Conservation (phyloP, 2,888 invertebrate genomes). For the Ormyrus pomaceus region DNA sequence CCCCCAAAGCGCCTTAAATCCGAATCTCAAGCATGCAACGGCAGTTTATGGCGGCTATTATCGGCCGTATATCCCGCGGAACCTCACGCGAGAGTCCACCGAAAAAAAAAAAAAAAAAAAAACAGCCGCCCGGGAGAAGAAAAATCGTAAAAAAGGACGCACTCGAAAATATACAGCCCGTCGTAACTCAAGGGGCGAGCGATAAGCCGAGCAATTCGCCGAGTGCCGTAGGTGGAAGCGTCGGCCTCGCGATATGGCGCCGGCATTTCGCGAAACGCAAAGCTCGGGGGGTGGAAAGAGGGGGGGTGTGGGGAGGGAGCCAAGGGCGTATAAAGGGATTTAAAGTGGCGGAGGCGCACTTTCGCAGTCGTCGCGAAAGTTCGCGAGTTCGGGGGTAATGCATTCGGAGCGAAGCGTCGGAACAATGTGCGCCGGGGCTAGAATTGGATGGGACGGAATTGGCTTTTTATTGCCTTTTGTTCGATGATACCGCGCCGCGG, state of each 20-base stretch:
- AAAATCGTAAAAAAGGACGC: not conserved
- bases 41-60: constrained; percentile 27
- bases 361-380: constrained; percentile 41
- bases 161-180: constrained; percentile 34
- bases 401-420: constrained; percentile 21
- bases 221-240: constrained; percentile 26
- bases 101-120: not conserved
- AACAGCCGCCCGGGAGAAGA: not conserved
- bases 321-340: constrained; percentile 51
- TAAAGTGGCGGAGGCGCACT: constrained; percentile 35
- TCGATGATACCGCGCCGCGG: not conserved
- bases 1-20: constrained; percentile 21
- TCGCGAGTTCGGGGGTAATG: constrained; percentile 38
- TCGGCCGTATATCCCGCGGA: constrained; percentile 1
- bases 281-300: constrained; percentile 1
- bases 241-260: constrained; percentile 20
- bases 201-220: constrained; percentile 56
- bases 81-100: not conserved
- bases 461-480: constrained; percentile 42
- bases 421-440: constrained; percentile 1
- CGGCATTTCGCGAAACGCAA: constrained; percentile 45
- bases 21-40: not conserved
- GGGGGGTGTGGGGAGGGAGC: constrained; percentile 5
- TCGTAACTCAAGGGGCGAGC: constrained; percentile 49
- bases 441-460: constrained; percentile 16